These are phyloP conservation scores for Drosophila jambulina DNA, from an alignment of 1,140 invertebrate species.

Conservation along the genomic window DNA sequence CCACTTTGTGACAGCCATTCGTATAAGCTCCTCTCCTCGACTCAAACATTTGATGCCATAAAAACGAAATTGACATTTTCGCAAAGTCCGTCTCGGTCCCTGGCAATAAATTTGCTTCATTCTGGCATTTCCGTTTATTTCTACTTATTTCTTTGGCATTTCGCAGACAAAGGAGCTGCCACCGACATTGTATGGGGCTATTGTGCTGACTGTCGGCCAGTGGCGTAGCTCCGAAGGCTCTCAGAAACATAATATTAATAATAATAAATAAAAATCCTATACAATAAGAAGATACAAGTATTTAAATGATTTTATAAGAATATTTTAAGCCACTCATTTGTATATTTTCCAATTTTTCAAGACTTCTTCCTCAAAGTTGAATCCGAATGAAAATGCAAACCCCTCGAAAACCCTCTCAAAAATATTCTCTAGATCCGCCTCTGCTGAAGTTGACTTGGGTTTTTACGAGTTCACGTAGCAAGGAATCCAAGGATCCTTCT, in stretches of 20 bases:
- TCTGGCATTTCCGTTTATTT: conserved; percentile 60
- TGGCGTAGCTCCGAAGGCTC: conserved; percentile 1
- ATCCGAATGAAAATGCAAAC: neutral
- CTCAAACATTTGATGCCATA: conserved; percentile 77
- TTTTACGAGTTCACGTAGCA: conserved; percentile 77
- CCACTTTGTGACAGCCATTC: conserved; percentile 77
- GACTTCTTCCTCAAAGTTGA: neutral
- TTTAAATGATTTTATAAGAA: neutral
- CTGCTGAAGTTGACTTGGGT: conserved; percentile 30
- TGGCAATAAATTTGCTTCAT: conserved; percentile 75
- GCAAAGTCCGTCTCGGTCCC: conserved; percentile 65
- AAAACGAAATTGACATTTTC: conserved; percentile 82
- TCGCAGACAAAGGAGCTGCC: conserved; percentile 52
- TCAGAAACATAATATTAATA: neutral
- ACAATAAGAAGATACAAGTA: neutral
- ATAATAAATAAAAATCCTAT: neutral
- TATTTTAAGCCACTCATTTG: neutral
- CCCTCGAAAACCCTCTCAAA: neutral
- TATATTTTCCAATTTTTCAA: neutral
- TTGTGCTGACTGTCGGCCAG: conserved; percentile 13
- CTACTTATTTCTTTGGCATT: conserved; percentile 60
- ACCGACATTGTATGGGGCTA: conserved; percentile 69
- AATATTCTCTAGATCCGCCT: neutral
- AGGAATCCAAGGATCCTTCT: conserved; percentile 6
- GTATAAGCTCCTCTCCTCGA: conserved; percentile 57